Base-by-base conservation (phyloP, 2,797 vertebrate genomes). In the Echiichthys vipera region DNA sequence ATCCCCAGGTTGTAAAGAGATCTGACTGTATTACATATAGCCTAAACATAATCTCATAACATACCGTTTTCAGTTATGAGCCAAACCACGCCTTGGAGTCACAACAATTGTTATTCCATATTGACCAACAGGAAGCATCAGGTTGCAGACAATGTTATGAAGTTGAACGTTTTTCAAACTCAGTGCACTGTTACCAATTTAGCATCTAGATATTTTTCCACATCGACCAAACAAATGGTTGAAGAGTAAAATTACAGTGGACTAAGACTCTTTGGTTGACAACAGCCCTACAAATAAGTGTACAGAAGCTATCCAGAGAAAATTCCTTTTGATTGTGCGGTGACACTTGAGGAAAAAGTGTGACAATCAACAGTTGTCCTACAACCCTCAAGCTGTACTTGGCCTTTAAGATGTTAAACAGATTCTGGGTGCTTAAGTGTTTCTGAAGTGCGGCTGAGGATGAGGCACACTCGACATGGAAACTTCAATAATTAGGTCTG, bases 71-170 rank as follows among this genome's bases (percentile, higher is more conserved):
- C 15, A 65, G 18, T 17, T 7, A 61, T 40, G 32, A 64, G 17
- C 24, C 20, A 64, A 64, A 73, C 22, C 13, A 45, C 20, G 6
- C 18, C 25, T 22, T 9, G 15, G 22, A 40, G 22, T 59, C 36
- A 13, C 4, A 18, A 39, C 25, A 43, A 7, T 40, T 64, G 4
- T 3, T 8, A 37, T 42, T 20, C 15, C 54, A 34, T 25, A n/a
- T 67, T 67, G 25, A 50, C 61, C 43, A 75, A 65, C 29, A 62
- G 20, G 40, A 69, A 9, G 46, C 22, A 22, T 54, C 36, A 30
- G 34, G 40, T 43, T 57, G 12, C 39, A 9, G 30, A 39, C 15
- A n/a, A 22, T 15, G 30, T 62, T n/a, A n/a, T n/a, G n/a, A n/a
- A n/a, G n/a, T n/a, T n/a, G n/a, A n/a, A n/a, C n/a, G n/a, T n/a